These are phyloP conservation scores for Ceratotherium simum DNA, from an alignment of 2,113 vertebrate genomes.

Conservation along the genomic window DNA sequence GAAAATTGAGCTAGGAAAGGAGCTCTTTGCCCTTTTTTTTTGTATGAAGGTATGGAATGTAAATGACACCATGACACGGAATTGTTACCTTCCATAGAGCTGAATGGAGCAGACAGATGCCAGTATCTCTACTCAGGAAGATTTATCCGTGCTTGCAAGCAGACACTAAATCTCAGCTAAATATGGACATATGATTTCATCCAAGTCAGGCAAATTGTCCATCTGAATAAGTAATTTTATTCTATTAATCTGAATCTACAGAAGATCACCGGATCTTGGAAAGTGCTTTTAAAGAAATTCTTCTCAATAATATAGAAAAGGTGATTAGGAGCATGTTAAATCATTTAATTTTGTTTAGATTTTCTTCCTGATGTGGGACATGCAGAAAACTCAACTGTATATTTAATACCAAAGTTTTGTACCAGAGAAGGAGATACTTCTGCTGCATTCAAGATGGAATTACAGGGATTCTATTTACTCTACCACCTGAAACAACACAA, in stretches of 20 bases:
- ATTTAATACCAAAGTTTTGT: constrained; percentile 9
- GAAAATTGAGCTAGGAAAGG: neutral
- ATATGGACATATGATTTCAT: constrained; percentile 30
- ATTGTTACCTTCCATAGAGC: neutral
- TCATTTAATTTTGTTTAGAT: neutral
- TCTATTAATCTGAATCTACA: constrained; percentile 49
- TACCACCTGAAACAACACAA: neutral
- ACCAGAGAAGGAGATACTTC: neutral
- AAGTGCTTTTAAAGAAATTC: neutral
- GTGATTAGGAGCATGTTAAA: neutral
- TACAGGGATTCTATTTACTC: neutral
- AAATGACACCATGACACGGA: neutral
- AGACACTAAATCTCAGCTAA: constrained; percentile 25
- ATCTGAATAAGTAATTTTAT: constrained; percentile 57
- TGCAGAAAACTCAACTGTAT: neutral
- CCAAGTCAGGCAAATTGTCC: neutral
- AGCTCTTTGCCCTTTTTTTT: neutral
- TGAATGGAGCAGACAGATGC: constrained; percentile 39
- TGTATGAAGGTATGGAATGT: neutral
- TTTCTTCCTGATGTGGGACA: constrained; percentile 25
- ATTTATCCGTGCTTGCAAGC: constrained; percentile 30
- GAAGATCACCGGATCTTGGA: constrained; percentile 16
- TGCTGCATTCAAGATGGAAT: neutral
- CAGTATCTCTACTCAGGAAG: constrained; percentile 36
- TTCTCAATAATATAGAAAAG: constrained; percentile 21